These are phyloP conservation scores for Leuciscus waleckii DNA, from an alignment of 2,797 vertebrate genomes.

Conservation along the genomic window DNA sequence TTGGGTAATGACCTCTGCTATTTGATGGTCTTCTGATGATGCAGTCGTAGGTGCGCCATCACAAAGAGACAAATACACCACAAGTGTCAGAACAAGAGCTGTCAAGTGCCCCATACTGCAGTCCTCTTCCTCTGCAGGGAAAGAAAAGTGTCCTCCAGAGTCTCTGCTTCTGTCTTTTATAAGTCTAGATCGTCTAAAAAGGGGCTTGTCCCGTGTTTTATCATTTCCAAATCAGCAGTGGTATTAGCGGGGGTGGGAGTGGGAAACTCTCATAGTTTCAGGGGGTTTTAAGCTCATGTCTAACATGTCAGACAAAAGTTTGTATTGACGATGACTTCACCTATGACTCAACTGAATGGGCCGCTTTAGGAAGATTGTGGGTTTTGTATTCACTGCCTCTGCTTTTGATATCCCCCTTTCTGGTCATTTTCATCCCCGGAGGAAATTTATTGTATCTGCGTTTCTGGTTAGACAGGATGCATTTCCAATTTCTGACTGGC, in stretches of 20 bases:
- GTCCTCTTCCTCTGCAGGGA: slow-evolving; percentile 31
- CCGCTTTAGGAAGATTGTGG: neutral
- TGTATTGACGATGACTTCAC: too few relatives aligned
- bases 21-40: too few relatives aligned
- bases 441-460: neutral
- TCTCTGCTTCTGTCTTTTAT: slow-evolving; percentile 21
- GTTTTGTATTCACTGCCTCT: neutral
- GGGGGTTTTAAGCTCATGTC: slow-evolving; percentile 17
- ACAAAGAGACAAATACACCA: neutral
- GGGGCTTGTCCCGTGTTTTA: neutral
- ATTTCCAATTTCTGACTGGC: neutral
- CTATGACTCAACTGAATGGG: too few relatives aligned
- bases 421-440: neutral
- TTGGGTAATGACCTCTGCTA: too few relatives aligned
- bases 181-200: neutral
- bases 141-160: neutral
- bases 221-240: slow-evolving; percentile 35
- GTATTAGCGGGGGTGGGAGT: neutral
- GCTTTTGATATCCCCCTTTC: neutral
- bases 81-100: slow-evolving; percentile 20
- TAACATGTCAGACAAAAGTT: slow-evolving; percentile 25
- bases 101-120: slow-evolving; percentile 37
- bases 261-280: too few relatives aligned
- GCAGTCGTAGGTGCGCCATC: too few relatives aligned
- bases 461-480: neutral